Conservation (phyloP, 1,140 invertebrate species). For the Argopecten irradians region DNA sequence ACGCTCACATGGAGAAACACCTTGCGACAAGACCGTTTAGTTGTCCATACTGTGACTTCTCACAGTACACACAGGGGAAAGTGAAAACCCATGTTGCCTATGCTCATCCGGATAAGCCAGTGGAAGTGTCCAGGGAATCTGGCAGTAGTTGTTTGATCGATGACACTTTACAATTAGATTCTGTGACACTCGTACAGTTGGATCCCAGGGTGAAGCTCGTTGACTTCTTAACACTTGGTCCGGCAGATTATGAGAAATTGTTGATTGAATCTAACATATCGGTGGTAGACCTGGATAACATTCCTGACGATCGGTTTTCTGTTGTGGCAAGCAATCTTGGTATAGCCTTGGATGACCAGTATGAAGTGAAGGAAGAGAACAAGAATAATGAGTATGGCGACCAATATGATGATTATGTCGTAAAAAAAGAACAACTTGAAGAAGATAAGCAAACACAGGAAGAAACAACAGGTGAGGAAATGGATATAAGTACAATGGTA, state of each 20-base stretch:
- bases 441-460: background rate
- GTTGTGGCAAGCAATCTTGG: slow-evolving; percentile 45
- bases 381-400: background rate
- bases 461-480: background rate
- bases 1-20: slow-evolving; percentile 46
- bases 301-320: slow-evolving; percentile 47
- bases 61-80: slow-evolving; percentile 34
- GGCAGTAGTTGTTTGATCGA: slow-evolving; percentile 42
- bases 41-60: slow-evolving; percentile 50
- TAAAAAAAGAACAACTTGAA: background rate
- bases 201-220: slow-evolving; percentile 39
- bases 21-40: slow-evolving; percentile 43
- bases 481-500: slow-evolving; percentile 6
- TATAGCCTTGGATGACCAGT: slow-evolving; percentile 25
- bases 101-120: slow-evolving; percentile 35
- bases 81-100: slow-evolving; percentile 42
- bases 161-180: slow-evolving; percentile 5
- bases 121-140: slow-evolving; percentile 43
- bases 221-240: slow-evolving; percentile 47
- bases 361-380: slow-evolving; percentile 22
- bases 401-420: background rate
- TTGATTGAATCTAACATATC: slow-evolving; percentile 32
- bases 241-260: slow-evolving; percentile 41
- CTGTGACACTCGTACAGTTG: slow-evolving; percentile 42
- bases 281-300: slow-evolving; percentile 46